phyloP scores from a whole-genome alignment of 2,113 vertebrate genomes.

The Progne subis region DNA sequence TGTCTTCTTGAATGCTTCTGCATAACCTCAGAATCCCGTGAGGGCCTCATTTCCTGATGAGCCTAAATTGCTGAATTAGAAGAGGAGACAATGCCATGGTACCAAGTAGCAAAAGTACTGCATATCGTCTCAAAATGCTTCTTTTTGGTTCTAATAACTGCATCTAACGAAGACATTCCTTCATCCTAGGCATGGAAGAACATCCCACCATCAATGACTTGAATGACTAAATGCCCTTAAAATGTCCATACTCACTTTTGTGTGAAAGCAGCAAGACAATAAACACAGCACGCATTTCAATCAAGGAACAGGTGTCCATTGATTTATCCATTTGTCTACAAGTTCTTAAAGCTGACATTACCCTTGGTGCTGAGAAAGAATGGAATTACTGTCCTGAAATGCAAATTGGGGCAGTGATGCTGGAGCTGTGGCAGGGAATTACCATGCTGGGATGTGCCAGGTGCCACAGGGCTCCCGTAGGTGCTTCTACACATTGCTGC shows the following conservation, averaged over 20 bases:
- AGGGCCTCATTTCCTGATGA: conserved; percentile 47
- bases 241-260: background rate
- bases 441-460: background rate
- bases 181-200: background rate
- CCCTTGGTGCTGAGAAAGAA: background rate
- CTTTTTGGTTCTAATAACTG: background rate
- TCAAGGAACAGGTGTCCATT: background rate
- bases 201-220: background rate
- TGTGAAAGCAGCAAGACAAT: background rate
- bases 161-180: background rate
- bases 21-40: background rate
- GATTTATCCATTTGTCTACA: background rate
- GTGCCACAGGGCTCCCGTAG: accelerated
- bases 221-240: background rate
- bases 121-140: background rate
- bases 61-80: conserved; percentile 42
- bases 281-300: accelerated
- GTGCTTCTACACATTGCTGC: background rate
- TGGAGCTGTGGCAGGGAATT: background rate
- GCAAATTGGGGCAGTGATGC: background rate
- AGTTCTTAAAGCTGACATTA: background rate
- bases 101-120: conserved; percentile 49
- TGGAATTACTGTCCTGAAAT: background rate
- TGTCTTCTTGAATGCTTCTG: conserved; percentile 67
- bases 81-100: conserved; percentile 43